phyloP scores from a whole-genome alignment of 2,888 invertebrate genomes.

The Gymnocheta viridis region DNA sequence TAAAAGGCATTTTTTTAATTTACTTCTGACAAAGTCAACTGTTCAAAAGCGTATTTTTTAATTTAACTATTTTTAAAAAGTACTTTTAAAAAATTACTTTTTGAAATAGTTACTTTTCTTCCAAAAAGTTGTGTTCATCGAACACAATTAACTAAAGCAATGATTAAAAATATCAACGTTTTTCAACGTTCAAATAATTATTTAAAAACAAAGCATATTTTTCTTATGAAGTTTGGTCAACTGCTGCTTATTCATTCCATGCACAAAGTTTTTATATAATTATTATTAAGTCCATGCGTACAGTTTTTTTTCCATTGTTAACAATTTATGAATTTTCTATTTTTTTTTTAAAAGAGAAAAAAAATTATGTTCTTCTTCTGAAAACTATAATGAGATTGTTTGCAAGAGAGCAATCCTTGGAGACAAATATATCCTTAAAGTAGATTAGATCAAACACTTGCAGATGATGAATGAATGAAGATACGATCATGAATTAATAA shows the following conservation, averaged over 20 bases:
- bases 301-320: not conserved
- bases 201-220: no score
- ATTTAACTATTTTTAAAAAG: no score
- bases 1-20: no score
- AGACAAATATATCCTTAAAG: slow-evolving; percentile 51
- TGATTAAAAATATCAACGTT: no score
- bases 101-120: no score
- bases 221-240: no score
- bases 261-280: not conserved
- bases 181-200: no score
- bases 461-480: slow-evolving; percentile 1
- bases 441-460: slow-evolving; percentile 30
- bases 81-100: no score
- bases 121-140: no score
- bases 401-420: slow-evolving; percentile 14
- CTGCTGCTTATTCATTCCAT: not conserved
- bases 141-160: no score
- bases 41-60: no score
- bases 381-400: not conserved
- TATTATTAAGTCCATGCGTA: not conserved
- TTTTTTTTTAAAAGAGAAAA: not conserved
- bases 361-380: not conserved
- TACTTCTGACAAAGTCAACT: no score
- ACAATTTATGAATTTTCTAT: not conserved
- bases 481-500: slow-evolving; percentile 34